phyloP scores from a whole-genome alignment of 2,113 vertebrate genomes.

The Marcusenius ussheri region DNA sequence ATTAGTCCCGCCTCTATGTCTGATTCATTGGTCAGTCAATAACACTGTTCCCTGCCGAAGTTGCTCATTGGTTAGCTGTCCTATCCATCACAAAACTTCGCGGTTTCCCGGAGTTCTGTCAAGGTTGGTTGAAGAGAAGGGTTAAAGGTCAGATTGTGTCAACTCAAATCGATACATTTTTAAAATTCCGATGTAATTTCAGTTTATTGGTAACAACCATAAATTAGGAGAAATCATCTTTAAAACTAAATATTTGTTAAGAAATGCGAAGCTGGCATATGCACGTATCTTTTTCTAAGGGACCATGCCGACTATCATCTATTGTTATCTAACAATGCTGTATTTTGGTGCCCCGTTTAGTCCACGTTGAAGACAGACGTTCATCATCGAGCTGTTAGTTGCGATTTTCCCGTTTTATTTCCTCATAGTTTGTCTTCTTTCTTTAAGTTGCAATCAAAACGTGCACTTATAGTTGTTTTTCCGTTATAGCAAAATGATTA shows the following conservation, averaged over 20 bases:
- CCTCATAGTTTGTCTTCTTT: neutral
- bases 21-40: constrained; percentile 40
- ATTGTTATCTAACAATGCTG: constrained; percentile 5
- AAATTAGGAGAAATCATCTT: neutral
- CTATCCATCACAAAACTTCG: constrained; percentile 26
- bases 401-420: neutral
- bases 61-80: constrained; percentile 33
- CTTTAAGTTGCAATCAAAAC: neutral
- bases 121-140: constrained; percentile 15
- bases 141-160: constrained; percentile 38
- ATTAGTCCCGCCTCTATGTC: constrained; percentile 39
- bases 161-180: constrained; percentile 14
- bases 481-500: neutral
- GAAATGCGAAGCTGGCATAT: neutral
- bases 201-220: neutral
- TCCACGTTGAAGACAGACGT: neutral
- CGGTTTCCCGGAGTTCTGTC: constrained; percentile 17
- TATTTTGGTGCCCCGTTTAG: neutral
- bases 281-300: neutral
- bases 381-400: neutral
- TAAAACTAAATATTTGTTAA: neutral
- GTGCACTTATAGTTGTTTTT: neutral
- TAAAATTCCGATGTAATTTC: neutral
- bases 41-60: neutral
- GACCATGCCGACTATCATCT: neutral